Percentiles rank a stretch among this genome's conserved stretches.
phyloP scores from a whole-genome alignment of 2,113 vertebrate species.

The Mobula birostris region DNA sequence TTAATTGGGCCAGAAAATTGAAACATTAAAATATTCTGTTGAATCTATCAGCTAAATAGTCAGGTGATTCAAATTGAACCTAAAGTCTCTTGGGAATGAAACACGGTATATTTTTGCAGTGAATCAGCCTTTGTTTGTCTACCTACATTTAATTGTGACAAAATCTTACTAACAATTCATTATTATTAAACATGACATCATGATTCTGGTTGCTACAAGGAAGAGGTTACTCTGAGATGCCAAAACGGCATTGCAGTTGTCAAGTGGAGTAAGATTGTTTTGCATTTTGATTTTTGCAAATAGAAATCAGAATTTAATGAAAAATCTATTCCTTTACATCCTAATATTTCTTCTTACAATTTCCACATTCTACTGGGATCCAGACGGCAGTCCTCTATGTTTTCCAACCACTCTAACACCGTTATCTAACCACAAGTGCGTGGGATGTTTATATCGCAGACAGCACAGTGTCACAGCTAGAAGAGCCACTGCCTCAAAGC shows the following conservation, averaged over 20 bases:
- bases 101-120: neutral
- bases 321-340: too few relatives aligned
- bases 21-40: neutral
- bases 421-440: too few relatives aligned
- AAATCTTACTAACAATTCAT: neutral
- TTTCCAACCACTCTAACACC: too few relatives aligned
- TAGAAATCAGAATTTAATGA: neutral
- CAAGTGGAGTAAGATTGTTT: neutral
- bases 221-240: neutral
- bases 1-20: neutral
- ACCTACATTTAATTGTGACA: neutral
- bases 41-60: neutral
- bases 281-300: neutral
- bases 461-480: too few relatives aligned
- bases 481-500: too few relatives aligned
- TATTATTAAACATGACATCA: neutral
- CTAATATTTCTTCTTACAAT: too few relatives aligned
- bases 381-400: too few relatives aligned
- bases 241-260: neutral
- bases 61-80: neutral
- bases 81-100: neutral
- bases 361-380: too few relatives aligned
- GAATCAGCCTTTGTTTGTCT: neutral
- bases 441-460: too few relatives aligned
- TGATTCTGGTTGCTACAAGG: neutral